A percentile compares a stretch with the other conserved stretches of the same genome.
phyloP scores from a whole-genome alignment of 2,797 vertebrate species.

The Anguilla pacifica region DNA sequence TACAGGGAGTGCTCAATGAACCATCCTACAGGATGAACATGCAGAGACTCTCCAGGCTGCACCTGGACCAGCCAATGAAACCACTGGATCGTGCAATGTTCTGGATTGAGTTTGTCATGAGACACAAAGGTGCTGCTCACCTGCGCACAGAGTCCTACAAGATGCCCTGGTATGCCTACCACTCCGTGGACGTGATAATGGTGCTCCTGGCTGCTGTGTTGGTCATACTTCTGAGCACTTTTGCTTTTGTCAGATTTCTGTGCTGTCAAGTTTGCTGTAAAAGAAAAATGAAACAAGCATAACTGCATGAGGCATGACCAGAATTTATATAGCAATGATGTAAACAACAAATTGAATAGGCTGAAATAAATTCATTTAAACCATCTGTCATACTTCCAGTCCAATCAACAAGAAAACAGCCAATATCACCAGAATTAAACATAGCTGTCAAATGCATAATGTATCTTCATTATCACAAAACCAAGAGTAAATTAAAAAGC shows the following conservation, averaged over 20 bases:
- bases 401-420: too few species aligned
- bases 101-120: constrained; percentile 56
- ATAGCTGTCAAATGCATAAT: background rate
- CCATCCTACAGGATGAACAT: constrained; percentile 53
- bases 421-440: background rate
- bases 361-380: background rate
- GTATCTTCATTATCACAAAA: background rate
- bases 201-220: constrained; percentile 23
- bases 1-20: constrained; percentile 48
- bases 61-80: constrained; percentile 50
- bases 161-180: constrained; percentile 57
- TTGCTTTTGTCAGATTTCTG: constrained; percentile 22
- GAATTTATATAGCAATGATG: background rate
- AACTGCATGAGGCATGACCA: background rate
- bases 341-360: background rate
- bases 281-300: constrained; percentile 27
- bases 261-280: constrained; percentile 28
- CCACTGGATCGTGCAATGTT: constrained; percentile 51
- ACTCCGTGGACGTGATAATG: constrained; percentile 46
- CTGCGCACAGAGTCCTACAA: constrained; percentile 53
- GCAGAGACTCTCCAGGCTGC: constrained; percentile 54
- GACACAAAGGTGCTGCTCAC: constrained; percentile 54
- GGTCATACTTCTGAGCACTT: background rate
- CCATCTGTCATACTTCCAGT: background rate
- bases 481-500: background rate